Conservation (phyloP, 2,113 vertebrate species). For the Uropsilus gracilis region DNA sequence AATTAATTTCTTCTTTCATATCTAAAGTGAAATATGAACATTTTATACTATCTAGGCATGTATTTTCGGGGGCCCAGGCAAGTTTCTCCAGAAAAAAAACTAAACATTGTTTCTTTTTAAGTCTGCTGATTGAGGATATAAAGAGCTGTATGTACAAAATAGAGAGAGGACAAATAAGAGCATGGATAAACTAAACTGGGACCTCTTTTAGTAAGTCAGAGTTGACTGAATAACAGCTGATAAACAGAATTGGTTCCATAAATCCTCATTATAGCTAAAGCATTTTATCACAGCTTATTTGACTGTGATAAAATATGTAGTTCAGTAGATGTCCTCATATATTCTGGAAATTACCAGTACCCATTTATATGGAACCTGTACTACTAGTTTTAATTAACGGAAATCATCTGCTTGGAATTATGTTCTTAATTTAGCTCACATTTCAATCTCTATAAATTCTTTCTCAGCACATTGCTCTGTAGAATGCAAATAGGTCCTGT, state of each 20-base stretch:
- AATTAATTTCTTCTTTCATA: neutral
- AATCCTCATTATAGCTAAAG: conserved; percentile 60
- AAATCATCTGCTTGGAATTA: conserved; percentile 81
- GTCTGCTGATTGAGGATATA: neutral
- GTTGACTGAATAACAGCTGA: conserved; percentile 28
- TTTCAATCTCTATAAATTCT: conserved; percentile 83
- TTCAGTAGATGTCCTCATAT: conserved; percentile 73
- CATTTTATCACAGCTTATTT: conserved; percentile 75
- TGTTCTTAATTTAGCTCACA: conserved; percentile 79
- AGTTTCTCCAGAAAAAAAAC: neutral
- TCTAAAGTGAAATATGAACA: neutral
- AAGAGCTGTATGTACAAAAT: neutral
- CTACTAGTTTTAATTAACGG: conserved; percentile 81
- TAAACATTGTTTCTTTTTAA: neutral
- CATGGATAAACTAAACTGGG: neutral
- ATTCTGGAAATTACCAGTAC: conserved; percentile 76
- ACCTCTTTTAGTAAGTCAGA: neutral
- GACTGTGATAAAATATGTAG: conserved; percentile 75
- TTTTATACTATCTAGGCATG: neutral
- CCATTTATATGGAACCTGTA: conserved; percentile 78
- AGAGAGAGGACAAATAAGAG: neutral
- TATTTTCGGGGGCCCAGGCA: neutral
- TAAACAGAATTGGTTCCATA: conserved; percentile 58
- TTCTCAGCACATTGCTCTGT: conserved; percentile 29
- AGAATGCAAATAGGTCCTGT: conserved; percentile 67